phyloP scores from a whole-genome alignment of 2,113 vertebrate genomes.

The Neogobius melanostomus region DNA sequence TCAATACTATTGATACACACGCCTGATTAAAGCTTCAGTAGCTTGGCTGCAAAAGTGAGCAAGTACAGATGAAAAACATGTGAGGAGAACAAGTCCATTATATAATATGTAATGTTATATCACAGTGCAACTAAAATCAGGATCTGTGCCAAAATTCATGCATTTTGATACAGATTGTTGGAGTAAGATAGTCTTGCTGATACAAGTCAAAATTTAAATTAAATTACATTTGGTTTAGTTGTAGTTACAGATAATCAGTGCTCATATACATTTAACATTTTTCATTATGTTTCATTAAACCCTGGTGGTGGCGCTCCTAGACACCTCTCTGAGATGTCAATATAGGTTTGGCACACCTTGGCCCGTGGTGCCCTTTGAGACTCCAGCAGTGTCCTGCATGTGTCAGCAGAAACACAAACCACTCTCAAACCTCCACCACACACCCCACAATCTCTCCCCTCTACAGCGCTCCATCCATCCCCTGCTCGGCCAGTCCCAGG shows the following conservation, averaged over 20 bases:
- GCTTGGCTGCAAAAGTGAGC: conserved; percentile 27
- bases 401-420: conserved; percentile 76
- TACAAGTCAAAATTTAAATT: neutral
- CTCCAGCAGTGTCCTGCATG: conserved; percentile 56
- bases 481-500: conserved; percentile 62
- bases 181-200: conserved; percentile 3
- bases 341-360: conserved; percentile 73
- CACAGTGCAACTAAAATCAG: neutral
- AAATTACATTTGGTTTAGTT: conserved; percentile 1
- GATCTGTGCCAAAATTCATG: conserved; percentile 1
- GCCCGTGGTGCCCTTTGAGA: conserved; percentile 58
- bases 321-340: conserved; percentile 68
- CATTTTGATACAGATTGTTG: conserved; percentile 10
- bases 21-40: conserved; percentile 59
- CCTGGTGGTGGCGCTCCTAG: conserved; percentile 55
- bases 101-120: neutral
- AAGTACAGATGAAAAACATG: conserved; percentile 7
- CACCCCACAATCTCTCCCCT: conserved; percentile 15
- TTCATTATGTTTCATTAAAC: conserved; percentile 53
- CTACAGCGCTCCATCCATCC: conserved; percentile 54
- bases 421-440: conserved; percentile 41
- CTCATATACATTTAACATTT: too few species aligned
- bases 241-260: neutral
- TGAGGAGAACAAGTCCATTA: conserved; percentile 28
- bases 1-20: conserved; percentile 66